Evolutionary conservation across 2,797 vertebrate genomes (phyloP), one percentile per base, ranked within the genome.

Genomic region (Amphiprion clarkii): DNA sequence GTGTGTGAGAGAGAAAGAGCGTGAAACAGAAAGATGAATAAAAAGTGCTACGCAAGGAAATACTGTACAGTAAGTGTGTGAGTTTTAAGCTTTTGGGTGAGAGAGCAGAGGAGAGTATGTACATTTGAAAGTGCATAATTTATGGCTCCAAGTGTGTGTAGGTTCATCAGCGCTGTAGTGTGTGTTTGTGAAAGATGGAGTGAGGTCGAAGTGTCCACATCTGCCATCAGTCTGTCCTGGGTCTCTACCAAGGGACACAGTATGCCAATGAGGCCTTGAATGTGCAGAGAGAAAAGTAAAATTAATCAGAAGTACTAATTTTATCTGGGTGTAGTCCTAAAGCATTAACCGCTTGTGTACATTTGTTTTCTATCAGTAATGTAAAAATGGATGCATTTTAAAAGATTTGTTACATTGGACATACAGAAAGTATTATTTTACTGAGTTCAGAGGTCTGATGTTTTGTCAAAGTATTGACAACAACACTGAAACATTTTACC

Each of bases 1-100:
- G 68, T 44, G 61, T 62, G 67, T 23, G 75, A 39, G 19, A 19
- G 60, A 52, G 62, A 2, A 53, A 69, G 72, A 44, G n/a, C 60
- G 74, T 6, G 62, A 76, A 53, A 59, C 40, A 60, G 54, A 68
- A 40, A 71, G 78, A 76, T 74, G 60, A 69, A 82, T 84, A 79
- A 71, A 78, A 82, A 75, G 40, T 67, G 27, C 48, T 23, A 49
- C 17, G 40, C 54, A 76, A 36, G 54, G 55, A 83, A 74, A 80
- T 67, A 55, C 59, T 58, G 66, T 83, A 71, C 49, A 71, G 57
- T 65, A 58, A 76, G 81, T 68, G 58, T 67, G n/a, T 67, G n/a
- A 79, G 55, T 67, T 81, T 78, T 66, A 54, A 77, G 70, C 44
- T 82, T 63, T 17, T 58, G 19, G 46, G 55, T 65, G 52, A 29